A percentile compares a stretch with the other conserved stretches of the same genome.
phyloP scores from a whole-genome alignment of 2,113 vertebrate genomes.

The Embiotoca jacksoni region DNA sequence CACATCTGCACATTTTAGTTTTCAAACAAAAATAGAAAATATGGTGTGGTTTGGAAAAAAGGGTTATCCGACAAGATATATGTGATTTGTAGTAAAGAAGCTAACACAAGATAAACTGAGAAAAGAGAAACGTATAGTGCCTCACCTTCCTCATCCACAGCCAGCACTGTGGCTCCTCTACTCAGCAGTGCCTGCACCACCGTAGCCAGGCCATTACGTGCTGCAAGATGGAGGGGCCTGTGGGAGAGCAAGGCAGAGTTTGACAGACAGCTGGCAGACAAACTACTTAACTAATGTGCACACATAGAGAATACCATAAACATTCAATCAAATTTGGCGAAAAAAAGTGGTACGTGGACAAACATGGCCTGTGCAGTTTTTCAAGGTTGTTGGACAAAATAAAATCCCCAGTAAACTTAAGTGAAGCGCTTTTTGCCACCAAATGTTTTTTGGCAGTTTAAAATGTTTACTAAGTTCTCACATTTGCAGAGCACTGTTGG shows the following conservation, averaged over 20 bases:
- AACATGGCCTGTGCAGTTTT: neutral
- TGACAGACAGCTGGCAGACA: neutral
- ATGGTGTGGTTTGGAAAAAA: too few relatives aligned
- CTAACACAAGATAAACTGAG: too few relatives aligned
- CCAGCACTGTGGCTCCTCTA: constrained; percentile 96
- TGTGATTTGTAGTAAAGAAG: too few relatives aligned
- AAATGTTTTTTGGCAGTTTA: neutral
- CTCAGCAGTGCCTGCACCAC: constrained; percentile 97
- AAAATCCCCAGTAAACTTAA: too few relatives aligned
- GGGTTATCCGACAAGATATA: too few relatives aligned
- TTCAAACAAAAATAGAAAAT: too few relatives aligned
- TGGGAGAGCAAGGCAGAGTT: neutral
- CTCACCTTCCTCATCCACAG: constrained; percentile 97
- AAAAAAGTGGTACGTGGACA: neutral
- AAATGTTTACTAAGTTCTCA: constrained; percentile 77
- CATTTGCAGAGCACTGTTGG: constrained; percentile 97
- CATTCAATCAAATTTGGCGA: too few relatives aligned
- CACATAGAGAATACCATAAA: neutral
- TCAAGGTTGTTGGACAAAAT: neutral
- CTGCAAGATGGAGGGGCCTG: constrained; percentile 98
- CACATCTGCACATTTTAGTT: too few relatives aligned
- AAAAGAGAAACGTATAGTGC: neutral
- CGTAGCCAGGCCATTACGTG: constrained; percentile 94
- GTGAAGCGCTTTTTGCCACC: too few relatives aligned
- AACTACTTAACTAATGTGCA: neutral